A percentile compares a stretch with the other conserved stretches of the same genome.
Evolutionary conservation across 2,797 vertebrate species (phyloP).

Genomic region (Pangasius larnaudii): DNA sequence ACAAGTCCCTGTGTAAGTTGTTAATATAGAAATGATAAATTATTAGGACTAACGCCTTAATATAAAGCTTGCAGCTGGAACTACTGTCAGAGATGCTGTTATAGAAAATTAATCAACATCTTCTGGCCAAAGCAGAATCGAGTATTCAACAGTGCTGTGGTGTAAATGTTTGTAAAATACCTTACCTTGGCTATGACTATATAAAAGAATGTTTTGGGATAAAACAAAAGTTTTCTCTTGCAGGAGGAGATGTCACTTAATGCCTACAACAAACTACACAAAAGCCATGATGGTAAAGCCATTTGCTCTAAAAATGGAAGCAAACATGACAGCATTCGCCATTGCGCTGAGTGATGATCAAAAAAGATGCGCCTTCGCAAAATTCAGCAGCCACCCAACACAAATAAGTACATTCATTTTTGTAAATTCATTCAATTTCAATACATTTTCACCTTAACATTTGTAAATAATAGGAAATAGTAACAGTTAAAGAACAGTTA

Average conservation of each 20-base stretch:
- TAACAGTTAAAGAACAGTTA: neutral
- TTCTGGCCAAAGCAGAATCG: neutral
- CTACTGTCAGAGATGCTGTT: neutral
- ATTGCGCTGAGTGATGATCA: conserved; percentile 49
- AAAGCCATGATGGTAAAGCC: neutral
- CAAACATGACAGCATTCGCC: conserved; percentile 53
- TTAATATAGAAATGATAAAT: no score
- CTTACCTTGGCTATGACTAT: neutral
- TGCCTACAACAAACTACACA: neutral
- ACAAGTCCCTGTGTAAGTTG: no score
- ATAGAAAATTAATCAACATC: neutral
- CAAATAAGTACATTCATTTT: conserved; percentile 61
- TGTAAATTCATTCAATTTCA: neutral
- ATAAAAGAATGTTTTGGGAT: neutral
- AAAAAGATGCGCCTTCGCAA: conserved; percentile 61
- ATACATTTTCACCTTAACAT: neutral
- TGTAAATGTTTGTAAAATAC: neutral
- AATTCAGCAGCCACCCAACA: conserved; percentile 56
- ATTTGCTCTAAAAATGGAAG: fast-evolving
- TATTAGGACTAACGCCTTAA: no score
- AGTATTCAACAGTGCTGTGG: neutral
- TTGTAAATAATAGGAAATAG: neutral
- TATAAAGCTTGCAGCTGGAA: no score
- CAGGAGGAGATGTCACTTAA: neutral
- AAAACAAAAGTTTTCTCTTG: neutral